Percentiles rank a stretch among this genome's conserved stretches.
phyloP scores from a whole-genome alignment of 1,140 invertebrate genomes.

The Brevipalpus yothersi region DNA sequence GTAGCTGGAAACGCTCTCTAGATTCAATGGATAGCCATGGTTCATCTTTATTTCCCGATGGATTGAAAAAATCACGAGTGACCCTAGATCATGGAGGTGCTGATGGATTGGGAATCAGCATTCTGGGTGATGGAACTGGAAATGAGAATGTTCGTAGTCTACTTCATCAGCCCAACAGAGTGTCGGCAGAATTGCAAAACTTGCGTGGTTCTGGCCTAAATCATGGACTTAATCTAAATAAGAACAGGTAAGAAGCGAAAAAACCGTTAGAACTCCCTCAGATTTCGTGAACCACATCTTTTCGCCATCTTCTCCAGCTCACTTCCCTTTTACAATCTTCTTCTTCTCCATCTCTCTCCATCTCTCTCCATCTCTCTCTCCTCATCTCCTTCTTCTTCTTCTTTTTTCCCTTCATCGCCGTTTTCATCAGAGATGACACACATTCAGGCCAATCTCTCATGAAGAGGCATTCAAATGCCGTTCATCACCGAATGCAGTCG shows the following conservation, averaged over 20 bases:
- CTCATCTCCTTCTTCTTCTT: no score
- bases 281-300: not conserved
- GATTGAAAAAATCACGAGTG: not conserved
- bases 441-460: no score
- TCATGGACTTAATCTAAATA: not conserved
- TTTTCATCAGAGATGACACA: no score
- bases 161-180: not conserved
- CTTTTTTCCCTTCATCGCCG: no score
- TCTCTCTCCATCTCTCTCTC: no score
- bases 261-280: no score
- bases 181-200: not conserved
- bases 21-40: not conserved
- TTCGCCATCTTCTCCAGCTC: not conserved
- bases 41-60: not conserved
- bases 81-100: not conserved
- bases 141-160: not conserved
- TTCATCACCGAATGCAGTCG: no score
- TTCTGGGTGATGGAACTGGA: not conserved
- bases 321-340: no score
- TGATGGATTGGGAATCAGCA: not conserved
- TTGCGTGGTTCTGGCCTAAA: not conserved
- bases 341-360: no score
- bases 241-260: no score
- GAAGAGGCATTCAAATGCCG: no score
- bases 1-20: not conserved